These are phyloP conservation scores for Hydropsyche betteni DNA, from an alignment of 2,888 invertebrate species.

Conservation along the genomic window DNA sequence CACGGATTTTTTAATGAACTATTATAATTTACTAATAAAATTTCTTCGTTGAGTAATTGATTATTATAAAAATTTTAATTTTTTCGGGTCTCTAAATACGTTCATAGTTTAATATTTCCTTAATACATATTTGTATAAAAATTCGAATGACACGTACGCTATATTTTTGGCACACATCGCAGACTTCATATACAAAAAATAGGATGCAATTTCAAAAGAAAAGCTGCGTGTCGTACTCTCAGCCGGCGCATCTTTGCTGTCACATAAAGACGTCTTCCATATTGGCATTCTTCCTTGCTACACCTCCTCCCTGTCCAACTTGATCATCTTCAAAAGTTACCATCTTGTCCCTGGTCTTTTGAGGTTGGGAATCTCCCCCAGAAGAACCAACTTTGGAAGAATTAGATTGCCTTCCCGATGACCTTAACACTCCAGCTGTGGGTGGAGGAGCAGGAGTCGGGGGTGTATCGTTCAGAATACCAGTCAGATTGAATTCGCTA, in stretches of 20 bases:
- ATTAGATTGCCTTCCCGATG: slow-evolving; percentile 55
- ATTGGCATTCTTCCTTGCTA: slow-evolving; percentile 59
- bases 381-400: slow-evolving; percentile 53
- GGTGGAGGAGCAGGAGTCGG: slow-evolving; percentile 61
- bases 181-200: slow-evolving; percentile 13
- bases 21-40: slow-evolving; percentile 6
- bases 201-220: too few relatives aligned
- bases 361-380: slow-evolving; percentile 57
- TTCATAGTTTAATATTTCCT: too few relatives aligned
- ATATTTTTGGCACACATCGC: too few relatives aligned
- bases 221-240: slow-evolving; percentile 35
- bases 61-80: slow-evolving; percentile 12
- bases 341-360: slow-evolving; percentile 76
- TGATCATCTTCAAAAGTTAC: slow-evolving; percentile 83
- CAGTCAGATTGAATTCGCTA: slow-evolving; percentile 82
- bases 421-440: slow-evolving; percentile 52
- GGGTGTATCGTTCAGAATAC: slow-evolving; percentile 68
- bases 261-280: slow-evolving; percentile 84
- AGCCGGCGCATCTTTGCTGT: slow-evolving; percentile 57
- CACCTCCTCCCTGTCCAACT: slow-evolving; percentile 58
- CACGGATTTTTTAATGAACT: slow-evolving; percentile 7
- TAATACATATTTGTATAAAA: too few relatives aligned
- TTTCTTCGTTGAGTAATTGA: slow-evolving; percentile 14
- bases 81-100: slow-evolving; percentile 13
- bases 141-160: too few relatives aligned